Evolutionary conservation across 2,888 invertebrate genomes (phyloP), one percentile per base, ranked within the genome.

Genomic region (Pollenia labialis): DNA sequence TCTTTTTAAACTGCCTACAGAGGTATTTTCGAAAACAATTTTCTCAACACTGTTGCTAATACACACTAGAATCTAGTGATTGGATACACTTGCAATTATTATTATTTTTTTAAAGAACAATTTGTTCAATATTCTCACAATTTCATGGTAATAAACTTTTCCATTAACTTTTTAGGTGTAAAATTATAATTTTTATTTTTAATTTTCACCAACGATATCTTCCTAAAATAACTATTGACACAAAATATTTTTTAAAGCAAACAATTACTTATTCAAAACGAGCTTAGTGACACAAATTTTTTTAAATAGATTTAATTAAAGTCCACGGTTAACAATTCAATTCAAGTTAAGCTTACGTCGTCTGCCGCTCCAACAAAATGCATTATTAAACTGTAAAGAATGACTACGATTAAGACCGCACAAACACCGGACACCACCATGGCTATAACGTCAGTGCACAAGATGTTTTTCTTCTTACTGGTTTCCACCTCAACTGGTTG

Each of bases 281-380:
- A 10, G 44, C 46, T 76, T 60, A 60, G 0, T 68, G 62, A 64
- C 46, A 72, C 52, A 14, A 48, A 32, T 56, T 23, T 16, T 14
- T 50, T 44, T 52, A 44, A 18, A 56, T 11, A 1, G 42, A n/a
- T 48, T 79, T 42, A 79, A 58, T 18, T 60, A 11, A 60, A 71
- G 18, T 32, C 52, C 52, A 23, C 2, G 46, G n/a, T 56, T 9
- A 46, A 48, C 6, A 68, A 62, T 32, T 79, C 6, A 68, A 62
- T 32, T 79, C 12, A 84, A 79, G 64, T 81, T 66, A 81, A 79
- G 69, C 87, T 87, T 81, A 87, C 87, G 68, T 87, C 68, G 44
- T 84, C 77, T 40, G 60, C 76, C 16, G 11, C 79, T 23, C n/a
- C 60, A 44, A 69, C 58, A 46, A 77, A 87, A 56, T 77, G 81